These are phyloP conservation scores for Hylaeus anthracinus DNA, from an alignment of 1,140 invertebrate species.

Conservation along the genomic window DNA sequence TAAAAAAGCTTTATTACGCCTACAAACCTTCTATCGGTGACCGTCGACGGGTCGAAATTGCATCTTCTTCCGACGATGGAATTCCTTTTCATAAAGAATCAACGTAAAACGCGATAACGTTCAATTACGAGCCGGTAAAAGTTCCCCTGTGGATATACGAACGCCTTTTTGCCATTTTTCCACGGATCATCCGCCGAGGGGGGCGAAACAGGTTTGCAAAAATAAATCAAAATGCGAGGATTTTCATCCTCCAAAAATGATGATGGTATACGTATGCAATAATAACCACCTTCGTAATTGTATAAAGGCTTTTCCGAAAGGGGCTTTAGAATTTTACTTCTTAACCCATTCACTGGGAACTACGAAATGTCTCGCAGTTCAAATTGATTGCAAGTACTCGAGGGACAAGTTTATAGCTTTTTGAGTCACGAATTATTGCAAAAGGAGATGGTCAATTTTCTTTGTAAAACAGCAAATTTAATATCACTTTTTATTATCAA, in stretches of 20 bases:
- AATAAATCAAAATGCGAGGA: background rate
- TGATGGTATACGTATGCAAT: too few species aligned
- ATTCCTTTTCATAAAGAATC: constrained; percentile 48
- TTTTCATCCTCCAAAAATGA: constrained; percentile 5
- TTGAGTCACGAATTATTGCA: too few species aligned
- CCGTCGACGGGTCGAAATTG: constrained; percentile 44
- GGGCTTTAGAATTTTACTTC: too few species aligned
- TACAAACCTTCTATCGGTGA: constrained; percentile 31
- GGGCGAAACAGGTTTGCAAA: constrained; percentile 26
- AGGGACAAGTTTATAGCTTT: too few species aligned
- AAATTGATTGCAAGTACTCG: too few species aligned
- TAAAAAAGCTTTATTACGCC: constrained; percentile 57
- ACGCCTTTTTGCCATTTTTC: constrained; percentile 41
- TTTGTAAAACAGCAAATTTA: too few species aligned
- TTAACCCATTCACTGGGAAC: too few species aligned
- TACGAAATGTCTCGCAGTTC: too few species aligned
- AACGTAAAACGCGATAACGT: constrained; percentile 52
- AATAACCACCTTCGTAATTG: too few species aligned
- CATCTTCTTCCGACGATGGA: constrained; percentile 41
- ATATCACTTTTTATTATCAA: too few species aligned
- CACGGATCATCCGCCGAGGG: background rate
- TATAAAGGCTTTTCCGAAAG: too few species aligned
- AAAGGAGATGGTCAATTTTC: too few species aligned
- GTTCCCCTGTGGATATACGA: constrained; percentile 41
- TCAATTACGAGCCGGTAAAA: constrained; percentile 44